Base-by-base conservation (phyloP, 2,113 vertebrate genomes). In the Microcebus jonahi region DNA sequence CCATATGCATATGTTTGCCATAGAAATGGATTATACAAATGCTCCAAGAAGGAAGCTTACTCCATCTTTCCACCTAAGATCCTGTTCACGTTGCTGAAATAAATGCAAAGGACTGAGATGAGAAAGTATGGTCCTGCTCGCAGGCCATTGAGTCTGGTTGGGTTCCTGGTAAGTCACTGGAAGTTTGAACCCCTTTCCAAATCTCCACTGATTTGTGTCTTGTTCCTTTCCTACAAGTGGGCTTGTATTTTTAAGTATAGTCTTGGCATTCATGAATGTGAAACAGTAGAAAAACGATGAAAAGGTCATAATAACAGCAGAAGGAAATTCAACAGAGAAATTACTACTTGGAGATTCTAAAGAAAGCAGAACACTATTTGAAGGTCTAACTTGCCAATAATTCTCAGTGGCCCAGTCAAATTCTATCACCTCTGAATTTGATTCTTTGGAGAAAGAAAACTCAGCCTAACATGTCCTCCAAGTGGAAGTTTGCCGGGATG, bases 231-330 rank as follows among this genome's bases (percentile, higher is more conserved):
- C 34, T 71, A 42, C 59, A 97, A 82, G 93, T 93, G 92, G 86
- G 96, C 96, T 95, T 81, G 34, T 0, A 14, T 95, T 97, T 97
- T 88, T 70, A 97, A 93, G 53, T 34, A 75, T 2, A 79, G 53
- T 82, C 82, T 98, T 96, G 94, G 96, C 63, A 81, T 57, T 73
- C 79, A 95, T 29, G 90, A n/a, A 88, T 87, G 61, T 88, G 67
- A 96, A 97, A 88, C 13, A 92, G 45, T 75, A 94, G 67, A 91
- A 93, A 96, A 90, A 95, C 94, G 68, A 80, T 92, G 57, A 59
- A 75, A 93, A 80, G 50, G 10, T 89, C n/a, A 7, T 81, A 95
- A 70, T n/a, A 92, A 97, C 92, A 76, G 83, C 86, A 91, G 63
- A 2, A 91, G 36, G 85, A 97, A 93, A 88, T 65, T 61, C 25